These are phyloP conservation scores for Vesta saturnalis DNA, from an alignment of 2,888 invertebrate genomes.

Conservation along the genomic window DNA sequence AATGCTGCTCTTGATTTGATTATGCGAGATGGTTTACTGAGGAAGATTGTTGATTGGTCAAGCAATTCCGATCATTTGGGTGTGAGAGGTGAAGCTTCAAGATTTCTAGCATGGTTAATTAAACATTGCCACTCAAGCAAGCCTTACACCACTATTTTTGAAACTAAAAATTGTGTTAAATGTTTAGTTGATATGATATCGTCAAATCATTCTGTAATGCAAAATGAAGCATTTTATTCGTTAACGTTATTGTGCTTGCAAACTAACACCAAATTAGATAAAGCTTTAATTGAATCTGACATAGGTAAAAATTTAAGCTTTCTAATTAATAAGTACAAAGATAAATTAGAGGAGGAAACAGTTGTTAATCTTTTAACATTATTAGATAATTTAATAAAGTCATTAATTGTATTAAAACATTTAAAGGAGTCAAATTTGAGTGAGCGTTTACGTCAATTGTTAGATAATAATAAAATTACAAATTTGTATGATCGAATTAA, in stretches of 20 bases:
- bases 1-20: slow-evolving; percentile 76
- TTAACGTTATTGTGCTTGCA: slow-evolving; percentile 69
- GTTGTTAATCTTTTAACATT: slow-evolving; percentile 55
- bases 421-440: slow-evolving; percentile 48
- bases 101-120: slow-evolving; percentile 81
- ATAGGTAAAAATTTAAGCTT: slow-evolving; percentile 57
- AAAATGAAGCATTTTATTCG: slow-evolving; percentile 82
- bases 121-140: slow-evolving; percentile 70
- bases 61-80: slow-evolving; percentile 82
- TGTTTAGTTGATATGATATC: slow-evolving; percentile 84
- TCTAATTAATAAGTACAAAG: slow-evolving; percentile 55
- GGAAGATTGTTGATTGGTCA: slow-evolving; percentile 79
- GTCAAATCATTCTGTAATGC: slow-evolving; percentile 88
- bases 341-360: slow-evolving; percentile 56
- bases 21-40: slow-evolving; percentile 69
- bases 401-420: slow-evolving; percentile 46
- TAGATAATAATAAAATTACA: slow-evolving; percentile 27
- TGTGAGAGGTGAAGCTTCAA: slow-evolving; percentile 83
- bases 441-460: slow-evolving; percentile 31
- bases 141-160: slow-evolving; percentile 57
- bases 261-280: slow-evolving; percentile 3
- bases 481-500: slow-evolving; percentile 32
- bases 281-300: slow-evolving; percentile 49
- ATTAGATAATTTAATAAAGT: slow-evolving; percentile 51
- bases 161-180: slow-evolving; percentile 75